phyloP scores from a whole-genome alignment of 2,888 invertebrate genomes.

The Ligdia adustata region DNA sequence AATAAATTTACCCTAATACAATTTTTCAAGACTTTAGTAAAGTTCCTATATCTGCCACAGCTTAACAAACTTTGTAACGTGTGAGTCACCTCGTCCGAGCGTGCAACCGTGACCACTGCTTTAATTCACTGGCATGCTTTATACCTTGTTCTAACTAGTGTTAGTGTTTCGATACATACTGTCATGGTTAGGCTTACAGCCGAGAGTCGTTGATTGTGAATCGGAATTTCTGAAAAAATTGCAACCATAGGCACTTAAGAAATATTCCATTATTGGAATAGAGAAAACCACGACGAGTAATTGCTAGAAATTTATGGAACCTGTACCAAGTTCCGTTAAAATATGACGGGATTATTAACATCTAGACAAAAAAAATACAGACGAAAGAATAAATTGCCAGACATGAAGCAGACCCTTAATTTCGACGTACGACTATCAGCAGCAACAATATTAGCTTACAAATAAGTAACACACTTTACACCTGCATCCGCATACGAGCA shows the following conservation, averaged over 20 bases:
- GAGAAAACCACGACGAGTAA: no score
- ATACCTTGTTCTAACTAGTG: slow-evolving; percentile 22
- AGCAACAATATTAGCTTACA: neutral
- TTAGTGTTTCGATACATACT: slow-evolving; percentile 26
- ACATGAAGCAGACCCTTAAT: no score
- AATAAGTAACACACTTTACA: neutral
- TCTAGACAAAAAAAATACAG: no score
- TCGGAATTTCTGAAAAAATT: no score
- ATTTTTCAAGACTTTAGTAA: slow-evolving; percentile 8
- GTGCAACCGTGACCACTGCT: slow-evolving; percentile 48
- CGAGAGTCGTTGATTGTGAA: no score
- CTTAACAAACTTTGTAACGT: slow-evolving; percentile 27
- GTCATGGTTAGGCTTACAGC: slow-evolving; percentile 6
- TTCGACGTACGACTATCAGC: no score
- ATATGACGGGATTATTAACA: no score
- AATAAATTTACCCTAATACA: slow-evolving; percentile 6
- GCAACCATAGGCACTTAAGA: no score
- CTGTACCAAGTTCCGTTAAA: no score
- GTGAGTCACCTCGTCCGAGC: slow-evolving; percentile 47
- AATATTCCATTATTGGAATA: no score
- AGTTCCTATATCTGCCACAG: slow-evolving; percentile 5
- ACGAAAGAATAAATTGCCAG: no score
- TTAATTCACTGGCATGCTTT: slow-evolving; percentile 37
- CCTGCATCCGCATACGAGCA: neutral
- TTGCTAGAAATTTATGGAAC: no score